A percentile compares a stretch with the other conserved stretches of the same genome.
Evolutionary conservation across 2,888 invertebrate species (phyloP).

Genomic region (Hirtodrosophila alboralis): DNA sequence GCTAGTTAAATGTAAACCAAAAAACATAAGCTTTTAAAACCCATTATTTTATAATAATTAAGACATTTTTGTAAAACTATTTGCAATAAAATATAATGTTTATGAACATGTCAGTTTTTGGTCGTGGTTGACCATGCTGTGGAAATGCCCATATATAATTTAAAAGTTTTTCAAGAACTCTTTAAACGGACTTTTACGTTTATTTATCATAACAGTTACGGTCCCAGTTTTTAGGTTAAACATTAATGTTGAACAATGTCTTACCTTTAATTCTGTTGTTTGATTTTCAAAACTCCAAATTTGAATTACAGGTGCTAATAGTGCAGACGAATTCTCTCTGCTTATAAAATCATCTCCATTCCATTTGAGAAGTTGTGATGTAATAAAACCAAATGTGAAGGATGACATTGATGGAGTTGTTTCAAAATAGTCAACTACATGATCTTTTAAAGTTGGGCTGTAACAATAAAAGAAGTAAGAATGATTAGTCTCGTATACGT

Average conservation of each 20-base stretch:
- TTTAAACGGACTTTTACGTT: no score
- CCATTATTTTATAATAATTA: no score
- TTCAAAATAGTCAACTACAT: conserved; percentile 89
- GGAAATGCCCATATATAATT: no score
- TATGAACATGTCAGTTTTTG: no score
- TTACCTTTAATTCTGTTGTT: conserved; percentile 78
- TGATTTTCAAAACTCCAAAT: conserved; percentile 84
- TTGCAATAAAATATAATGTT: no score
- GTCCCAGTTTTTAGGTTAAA: background rate
- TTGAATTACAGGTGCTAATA: conserved; percentile 78
- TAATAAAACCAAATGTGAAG: conserved; percentile 89
- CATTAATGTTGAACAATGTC: background rate
- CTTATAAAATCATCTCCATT: background rate
- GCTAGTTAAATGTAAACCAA: no score
- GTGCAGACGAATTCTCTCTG: background rate
- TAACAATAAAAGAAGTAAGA: conserved; percentile 5
- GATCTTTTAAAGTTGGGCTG: conserved; percentile 82
- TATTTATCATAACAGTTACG: no score
- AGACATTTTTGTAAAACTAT: no score
- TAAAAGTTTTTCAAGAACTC: no score
- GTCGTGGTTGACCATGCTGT: no score
- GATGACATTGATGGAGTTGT: conserved; percentile 91
- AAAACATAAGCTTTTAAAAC: no score
- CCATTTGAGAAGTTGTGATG: conserved; percentile 86
- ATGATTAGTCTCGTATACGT: no score